Percentiles rank a stretch among this genome's conserved stretches.
These are phyloP conservation scores for Oostethus manadensis DNA, from an alignment of 2,113 vertebrate species.

Conservation along the genomic window DNA sequence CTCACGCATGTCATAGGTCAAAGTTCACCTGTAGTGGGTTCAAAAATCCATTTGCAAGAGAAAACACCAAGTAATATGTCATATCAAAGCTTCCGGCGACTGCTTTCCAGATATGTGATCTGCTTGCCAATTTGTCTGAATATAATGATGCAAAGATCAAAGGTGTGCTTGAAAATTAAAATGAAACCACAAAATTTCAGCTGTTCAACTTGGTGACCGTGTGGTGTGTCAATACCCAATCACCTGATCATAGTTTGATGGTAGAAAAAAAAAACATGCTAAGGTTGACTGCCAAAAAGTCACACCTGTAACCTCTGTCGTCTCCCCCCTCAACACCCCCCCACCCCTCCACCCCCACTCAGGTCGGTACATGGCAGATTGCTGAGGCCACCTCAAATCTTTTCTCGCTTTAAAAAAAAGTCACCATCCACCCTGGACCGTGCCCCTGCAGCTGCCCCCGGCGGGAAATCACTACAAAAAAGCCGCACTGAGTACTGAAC, in stretches of 20 bases:
- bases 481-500: conserved; percentile 91
- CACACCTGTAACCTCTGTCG: neutral
- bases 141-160: neutral
- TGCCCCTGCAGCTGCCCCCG: conserved; percentile 28
- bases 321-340: neutral
- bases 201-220: too few species aligned
- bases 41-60: neutral
- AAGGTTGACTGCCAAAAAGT: neutral
- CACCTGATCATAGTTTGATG: too few species aligned
- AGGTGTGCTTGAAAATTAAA: too few species aligned
- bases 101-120: neutral
- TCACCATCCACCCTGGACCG: conserved; percentile 20
- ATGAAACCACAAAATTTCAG: too few species aligned
- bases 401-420: conserved; percentile 22
- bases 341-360: conserved; percentile 54
- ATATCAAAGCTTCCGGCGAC: neutral
- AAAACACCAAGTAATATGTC: neutral
- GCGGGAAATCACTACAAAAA: conserved; percentile 72
- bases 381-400: conserved; percentile 68
- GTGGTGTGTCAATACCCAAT: too few species aligned
- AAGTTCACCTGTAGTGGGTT: neutral
- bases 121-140: neutral
- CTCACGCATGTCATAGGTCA: too few species aligned
- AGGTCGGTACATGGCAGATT: conserved; percentile 98
- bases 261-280: too few species aligned